These are phyloP conservation scores for Camptogramma bilineatum DNA, from an alignment of 2,888 invertebrate genomes.

Conservation along the genomic window DNA sequence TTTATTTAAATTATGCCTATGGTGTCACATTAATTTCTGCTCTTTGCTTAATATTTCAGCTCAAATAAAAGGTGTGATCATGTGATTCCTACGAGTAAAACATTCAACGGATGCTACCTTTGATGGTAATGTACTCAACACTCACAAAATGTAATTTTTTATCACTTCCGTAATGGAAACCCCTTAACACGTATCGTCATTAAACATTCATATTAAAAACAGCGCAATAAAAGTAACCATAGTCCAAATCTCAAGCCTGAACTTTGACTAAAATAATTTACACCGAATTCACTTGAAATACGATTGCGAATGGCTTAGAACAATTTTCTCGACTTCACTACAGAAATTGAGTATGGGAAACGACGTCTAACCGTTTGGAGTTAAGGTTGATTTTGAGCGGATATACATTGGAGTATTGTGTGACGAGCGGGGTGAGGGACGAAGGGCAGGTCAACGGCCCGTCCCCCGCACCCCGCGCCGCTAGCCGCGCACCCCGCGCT, in stretches of 20 bases:
- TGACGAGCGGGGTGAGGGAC: conserved; percentile 54
- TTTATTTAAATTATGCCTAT: conserved; percentile 1
- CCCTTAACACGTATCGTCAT: conserved; percentile 34
- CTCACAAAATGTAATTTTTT: conserved; percentile 31
- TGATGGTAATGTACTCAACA: conserved; percentile 18
- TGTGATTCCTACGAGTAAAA: conserved; percentile 1
- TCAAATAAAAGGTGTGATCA: background rate
- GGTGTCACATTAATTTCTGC: background rate
- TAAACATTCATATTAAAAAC: conserved; percentile 45
- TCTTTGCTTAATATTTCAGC: background rate
- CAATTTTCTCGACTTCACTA: conserved; percentile 67
- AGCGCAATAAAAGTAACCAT: conserved; percentile 46
- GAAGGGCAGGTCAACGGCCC: conserved; percentile 75
- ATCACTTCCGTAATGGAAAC: conserved; percentile 35
- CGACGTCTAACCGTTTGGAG: conserved; percentile 57
- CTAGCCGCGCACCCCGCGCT: conserved; percentile 37
- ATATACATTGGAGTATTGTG: conserved; percentile 52
- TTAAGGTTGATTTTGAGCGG: conserved; percentile 69
- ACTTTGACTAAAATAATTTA: conserved; percentile 62
- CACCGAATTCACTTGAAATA: conserved; percentile 69
- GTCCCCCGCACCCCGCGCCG: conserved; percentile 40
- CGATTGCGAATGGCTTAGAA: conserved; percentile 68
- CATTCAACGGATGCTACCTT: conserved; percentile 12
- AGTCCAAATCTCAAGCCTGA: conserved; percentile 45
- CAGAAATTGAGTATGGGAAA: conserved; percentile 58